A percentile compares a stretch with the other conserved stretches of the same genome.
Conservation (phyloP, 2,797 vertebrate genomes). For the Tarsius wallacei region DNA sequence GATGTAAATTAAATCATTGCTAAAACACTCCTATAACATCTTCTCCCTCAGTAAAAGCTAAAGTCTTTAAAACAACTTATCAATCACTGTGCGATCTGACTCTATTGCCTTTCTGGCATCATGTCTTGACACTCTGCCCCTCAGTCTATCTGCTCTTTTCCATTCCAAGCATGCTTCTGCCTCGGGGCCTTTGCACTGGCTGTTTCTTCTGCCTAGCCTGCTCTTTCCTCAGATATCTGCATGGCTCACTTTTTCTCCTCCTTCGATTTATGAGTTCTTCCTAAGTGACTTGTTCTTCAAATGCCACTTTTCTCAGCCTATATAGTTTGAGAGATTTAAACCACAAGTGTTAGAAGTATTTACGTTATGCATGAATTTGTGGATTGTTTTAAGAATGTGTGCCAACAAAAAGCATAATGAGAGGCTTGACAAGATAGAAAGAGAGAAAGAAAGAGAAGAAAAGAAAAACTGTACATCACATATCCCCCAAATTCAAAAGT, state of each 20-base stretch:
- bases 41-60: neutral
- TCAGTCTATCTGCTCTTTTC: neutral
- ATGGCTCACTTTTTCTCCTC: neutral
- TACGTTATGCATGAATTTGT: conserved; percentile 22
- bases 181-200: neutral
- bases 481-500: neutral
- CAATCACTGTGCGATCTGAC: neutral
- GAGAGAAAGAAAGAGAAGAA: neutral
- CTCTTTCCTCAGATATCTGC: neutral
- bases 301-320: neutral
- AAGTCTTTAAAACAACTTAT: conserved; percentile 49
- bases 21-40: neutral
- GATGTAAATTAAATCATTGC: conserved; percentile 45
- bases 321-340: conserved; percentile 52
- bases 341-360: neutral
- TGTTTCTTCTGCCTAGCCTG: neutral
- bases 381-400: conserved; percentile 54
- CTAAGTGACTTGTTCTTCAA: conserved; percentile 48
- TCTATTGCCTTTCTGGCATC: neutral
- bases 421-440: neutral
- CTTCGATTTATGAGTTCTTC: conserved; percentile 42
- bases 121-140: neutral
- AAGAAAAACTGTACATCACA: neutral
- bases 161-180: neutral
- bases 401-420: neutral